Base-by-base conservation (phyloP, 1,140 invertebrate species). In the Trichogramma pretiosum region DNA sequence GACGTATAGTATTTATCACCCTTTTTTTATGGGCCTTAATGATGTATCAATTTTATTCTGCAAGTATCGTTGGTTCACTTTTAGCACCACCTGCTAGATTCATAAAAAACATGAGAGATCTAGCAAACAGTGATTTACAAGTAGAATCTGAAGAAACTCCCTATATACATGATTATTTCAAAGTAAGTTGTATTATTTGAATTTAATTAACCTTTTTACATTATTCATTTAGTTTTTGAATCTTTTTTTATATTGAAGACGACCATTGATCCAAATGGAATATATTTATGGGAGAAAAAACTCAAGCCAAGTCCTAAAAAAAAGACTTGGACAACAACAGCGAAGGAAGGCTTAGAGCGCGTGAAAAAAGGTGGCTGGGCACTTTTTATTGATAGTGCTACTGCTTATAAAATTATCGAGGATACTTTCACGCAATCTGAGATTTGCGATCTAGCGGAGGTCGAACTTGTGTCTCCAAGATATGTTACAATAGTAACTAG, bases 41-140 rank as follows among this genome's bases (percentile, higher is more conserved):
- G 16, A 59, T 83, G 10, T 83, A 78, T 62, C 82, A 84, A 58
- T 85, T 83, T 55, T 87, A 85, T 60, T 83, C 82, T 17, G 84
- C 82, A 0, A 81, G 75, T 49, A 80, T 87, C 46, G 82, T 86
- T 1, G 82, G 83, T 7, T 79, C 78, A 1, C 61, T 86, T n/a
- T 63, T 86, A 17, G 75, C 79, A 48, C 76, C 80, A 40, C 75
- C 79, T 22, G 76, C 77, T 0, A 76, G 73, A 43, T 78, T 74
- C 7, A 83, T 87, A 5, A 77, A 70, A 28, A 80, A 73, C 1
- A 23, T 84, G 0, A 60, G 68, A 9, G 79, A 84, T 59, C 59
- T 86, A 26, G 48, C 76, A 5, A 58, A 79, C 7, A 84, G 81
- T 44, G 68, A 77, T 13, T 56, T 86, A 21, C 68, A 74, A 24